Conservation (phyloP, 2,113 vertebrate species). For the Ictidomys tridecemlineatus region DNA sequence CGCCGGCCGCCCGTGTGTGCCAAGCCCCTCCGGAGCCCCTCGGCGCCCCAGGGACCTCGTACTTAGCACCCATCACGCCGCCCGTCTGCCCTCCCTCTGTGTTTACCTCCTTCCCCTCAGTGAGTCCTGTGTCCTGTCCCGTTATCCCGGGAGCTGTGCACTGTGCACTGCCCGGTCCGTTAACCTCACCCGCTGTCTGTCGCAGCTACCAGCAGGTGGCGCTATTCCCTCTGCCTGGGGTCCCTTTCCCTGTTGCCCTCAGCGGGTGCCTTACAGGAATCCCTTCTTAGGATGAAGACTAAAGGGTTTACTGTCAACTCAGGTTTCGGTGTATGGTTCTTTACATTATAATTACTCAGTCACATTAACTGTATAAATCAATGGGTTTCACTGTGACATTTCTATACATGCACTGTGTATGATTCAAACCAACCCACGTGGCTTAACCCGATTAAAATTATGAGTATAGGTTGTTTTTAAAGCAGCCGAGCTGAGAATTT, state of each 20-base stretch:
- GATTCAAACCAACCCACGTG: neutral
- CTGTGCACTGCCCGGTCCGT: too few species aligned
- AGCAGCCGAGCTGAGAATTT: too few species aligned
- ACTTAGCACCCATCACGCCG: neutral
- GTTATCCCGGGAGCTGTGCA: neutral
- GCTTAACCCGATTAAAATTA: neutral
- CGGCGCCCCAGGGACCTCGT: fast-evolving
- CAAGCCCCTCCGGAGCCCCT: fast-evolving
- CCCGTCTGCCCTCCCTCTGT: neutral
- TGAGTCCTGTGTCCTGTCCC: neutral
- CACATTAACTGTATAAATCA: neutral
- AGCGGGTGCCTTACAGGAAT: neutral
- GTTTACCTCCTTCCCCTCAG: neutral
- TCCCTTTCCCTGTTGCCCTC: neutral
- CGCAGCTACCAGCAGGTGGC: neutral
- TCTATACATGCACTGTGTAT: neutral
- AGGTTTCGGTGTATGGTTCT: neutral
- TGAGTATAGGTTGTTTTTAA: neutral
- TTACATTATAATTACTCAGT: neutral
- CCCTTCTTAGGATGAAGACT: neutral
- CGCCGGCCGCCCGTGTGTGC: fast-evolving
- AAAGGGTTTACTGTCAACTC: too few species aligned
- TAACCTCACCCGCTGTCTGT: fast-evolving
- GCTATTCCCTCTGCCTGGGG: too few species aligned
- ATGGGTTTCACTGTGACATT: neutral